These are phyloP conservation scores for Linepithema humile DNA, from an alignment of 1,140 invertebrate genomes.

Conservation along the genomic window DNA sequence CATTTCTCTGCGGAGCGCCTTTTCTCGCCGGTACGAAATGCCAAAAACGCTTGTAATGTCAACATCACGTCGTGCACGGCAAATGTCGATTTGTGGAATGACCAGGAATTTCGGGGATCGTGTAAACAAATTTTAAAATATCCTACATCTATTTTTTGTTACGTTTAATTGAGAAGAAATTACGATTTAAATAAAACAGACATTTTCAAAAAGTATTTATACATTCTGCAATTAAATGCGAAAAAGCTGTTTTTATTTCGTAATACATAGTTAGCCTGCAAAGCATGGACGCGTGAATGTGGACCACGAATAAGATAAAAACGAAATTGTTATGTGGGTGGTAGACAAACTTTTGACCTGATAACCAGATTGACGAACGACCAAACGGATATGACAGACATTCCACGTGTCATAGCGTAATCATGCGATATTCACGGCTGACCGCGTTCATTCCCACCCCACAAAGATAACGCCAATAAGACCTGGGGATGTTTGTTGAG, in stretches of 20 bases:
- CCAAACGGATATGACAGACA: background rate
- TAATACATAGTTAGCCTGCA: background rate
- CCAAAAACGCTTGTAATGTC: background rate
- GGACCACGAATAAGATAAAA: background rate
- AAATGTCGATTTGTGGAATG: background rate
- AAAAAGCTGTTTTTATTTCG: background rate
- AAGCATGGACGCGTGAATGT: background rate
- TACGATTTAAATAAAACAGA: background rate
- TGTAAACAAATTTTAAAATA: background rate
- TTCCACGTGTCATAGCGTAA: conserved; percentile 15
- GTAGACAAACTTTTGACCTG: background rate
- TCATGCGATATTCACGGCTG: conserved; percentile 43
- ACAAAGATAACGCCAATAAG: background rate
- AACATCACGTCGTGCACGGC: background rate
- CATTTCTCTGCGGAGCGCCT: background rate
- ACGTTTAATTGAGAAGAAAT: background rate
- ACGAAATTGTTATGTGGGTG: conserved; percentile 1
- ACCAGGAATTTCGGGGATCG: background rate
- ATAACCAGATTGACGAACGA: conserved; percentile 29
- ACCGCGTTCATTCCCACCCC: background rate
- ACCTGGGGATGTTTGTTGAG: conserved; percentile 7
- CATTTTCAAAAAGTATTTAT: background rate
- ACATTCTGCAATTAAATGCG: background rate
- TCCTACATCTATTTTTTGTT: background rate
- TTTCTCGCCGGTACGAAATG: background rate